Base-by-base conservation (phyloP, 2,888 invertebrate genomes). In the Entomobrya proxima region DNA sequence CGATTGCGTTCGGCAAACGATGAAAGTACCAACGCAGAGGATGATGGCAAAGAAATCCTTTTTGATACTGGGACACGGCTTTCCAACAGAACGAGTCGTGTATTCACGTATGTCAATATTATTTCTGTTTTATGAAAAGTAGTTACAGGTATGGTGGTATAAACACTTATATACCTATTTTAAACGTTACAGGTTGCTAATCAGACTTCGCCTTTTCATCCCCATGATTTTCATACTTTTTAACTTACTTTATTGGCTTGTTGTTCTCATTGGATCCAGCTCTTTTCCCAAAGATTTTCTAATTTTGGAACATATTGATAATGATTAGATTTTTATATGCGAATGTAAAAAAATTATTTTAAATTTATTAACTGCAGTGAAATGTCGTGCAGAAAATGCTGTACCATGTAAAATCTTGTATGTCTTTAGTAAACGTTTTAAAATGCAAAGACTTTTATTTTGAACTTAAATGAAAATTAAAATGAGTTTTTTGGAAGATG, bases 191-290 rank as follows among this genome's bases (percentile, higher is more conserved):
- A 83, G 83, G 21, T 1, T 83, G 27, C 30, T 83, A n/a, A 55
- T 83, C n/a, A 83, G 61, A 50, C 75, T 80, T 18, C 72, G 79
- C 3, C 40, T 75, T 2, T 35, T 13, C 2, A 52, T 85, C 7
- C 85, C 85, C 0, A 13, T 80, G 4, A 9, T 75, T 21, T 85
- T 85, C 67, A 30, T 77, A 40, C 72, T 72, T 1, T 82, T 88
- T 50, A 88, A 88, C 44, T 32, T 88, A 9, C 37, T 88, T n/a
- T 88, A 88, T 64, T 88, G 87, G 87, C 64, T 88, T 80, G 58
- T 88, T n/a, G 86, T 88, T 13, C 78, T 86, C 21, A 88, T 88
- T 47, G 87, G 87, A 11, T 88, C 87, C 2, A 80, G 76, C 40
- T 61, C 61, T 5, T 88, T 79, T 27, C 87, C 87, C 11, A 84